phyloP scores from a whole-genome alignment of 2,797 vertebrate species.

The Muscicapa striata region DNA sequence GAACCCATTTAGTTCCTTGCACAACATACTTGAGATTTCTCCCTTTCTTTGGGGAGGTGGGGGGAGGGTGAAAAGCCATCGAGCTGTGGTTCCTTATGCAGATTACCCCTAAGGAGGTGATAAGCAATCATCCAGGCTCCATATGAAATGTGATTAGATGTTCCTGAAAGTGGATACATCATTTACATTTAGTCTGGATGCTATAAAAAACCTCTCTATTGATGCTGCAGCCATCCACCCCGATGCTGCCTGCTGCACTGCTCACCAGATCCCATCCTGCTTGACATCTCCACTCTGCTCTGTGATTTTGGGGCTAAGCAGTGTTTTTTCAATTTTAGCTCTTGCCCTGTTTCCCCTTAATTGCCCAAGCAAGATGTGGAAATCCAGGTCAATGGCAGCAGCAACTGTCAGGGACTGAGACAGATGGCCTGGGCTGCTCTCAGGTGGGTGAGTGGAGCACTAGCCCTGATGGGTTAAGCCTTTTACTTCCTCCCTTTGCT shows the following conservation, averaged over 20 bases:
- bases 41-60: slow-evolving; percentile 2
- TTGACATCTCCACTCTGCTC: neutral
- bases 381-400: slow-evolving; percentile 3
- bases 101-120: slow-evolving; percentile 57
- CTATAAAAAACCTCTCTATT: slow-evolving; percentile 43
- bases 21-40: slow-evolving; percentile 7
- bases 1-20: neutral
- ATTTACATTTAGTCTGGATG: slow-evolving; percentile 58
- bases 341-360: neutral
- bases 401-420: neutral
- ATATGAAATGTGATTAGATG: slow-evolving; percentile 63
- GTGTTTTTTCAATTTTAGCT: neutral
- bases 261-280: neutral
- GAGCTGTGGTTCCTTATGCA: slow-evolving; percentile 38
- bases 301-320: neutral
- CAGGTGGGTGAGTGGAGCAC: neutral
- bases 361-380: neutral
- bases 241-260: neutral
- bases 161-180: slow-evolving; percentile 46
- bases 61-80: slow-evolving; percentile 43
- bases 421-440: neutral
- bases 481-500: neutral
- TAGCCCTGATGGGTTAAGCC: neutral
- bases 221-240: neutral
- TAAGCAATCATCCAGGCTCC: slow-evolving; percentile 64